Conservation (phyloP, 37 sponge, comb jelly and placozoan genomes). For the Halisarca cf. caerulea region DNA sequence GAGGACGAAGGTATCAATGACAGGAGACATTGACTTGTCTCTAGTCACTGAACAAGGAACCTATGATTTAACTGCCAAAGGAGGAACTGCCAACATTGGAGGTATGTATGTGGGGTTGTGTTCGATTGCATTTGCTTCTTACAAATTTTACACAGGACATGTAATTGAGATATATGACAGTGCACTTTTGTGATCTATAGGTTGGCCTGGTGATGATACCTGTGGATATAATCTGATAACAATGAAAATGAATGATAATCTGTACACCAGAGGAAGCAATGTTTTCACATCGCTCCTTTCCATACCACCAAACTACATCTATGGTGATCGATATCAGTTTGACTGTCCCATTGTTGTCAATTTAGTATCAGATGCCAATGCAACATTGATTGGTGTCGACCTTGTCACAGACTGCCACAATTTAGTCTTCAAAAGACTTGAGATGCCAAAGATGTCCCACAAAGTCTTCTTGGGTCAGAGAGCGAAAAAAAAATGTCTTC, state of each 20-base stretch:
- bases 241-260: neutral
- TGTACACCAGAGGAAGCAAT: neutral
- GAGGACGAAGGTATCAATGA: too few relatives aligned
- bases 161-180: too few relatives aligned
- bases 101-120: too few relatives aligned
- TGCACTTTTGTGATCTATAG: too few relatives aligned
- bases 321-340: slow-evolving; percentile 20
- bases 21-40: too few relatives aligned
- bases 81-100: too few relatives aligned
- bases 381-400: neutral
- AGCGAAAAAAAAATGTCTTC: neutral
- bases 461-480: neutral
- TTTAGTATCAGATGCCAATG: neutral
- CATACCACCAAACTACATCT: slow-evolving; percentile 3
- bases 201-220: neutral
- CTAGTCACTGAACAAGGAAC: too few relatives aligned
- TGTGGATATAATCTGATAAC: neutral
- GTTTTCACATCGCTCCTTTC: neutral
- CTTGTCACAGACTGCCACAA: neutral
- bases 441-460: neutral
- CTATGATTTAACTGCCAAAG: too few relatives aligned
- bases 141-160: too few relatives aligned
- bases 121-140: too few relatives aligned
- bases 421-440: neutral
- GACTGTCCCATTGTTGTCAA: neutral